phyloP scores from a whole-genome alignment of 1,140 invertebrate genomes.

The Drosophila pectinifera region DNA sequence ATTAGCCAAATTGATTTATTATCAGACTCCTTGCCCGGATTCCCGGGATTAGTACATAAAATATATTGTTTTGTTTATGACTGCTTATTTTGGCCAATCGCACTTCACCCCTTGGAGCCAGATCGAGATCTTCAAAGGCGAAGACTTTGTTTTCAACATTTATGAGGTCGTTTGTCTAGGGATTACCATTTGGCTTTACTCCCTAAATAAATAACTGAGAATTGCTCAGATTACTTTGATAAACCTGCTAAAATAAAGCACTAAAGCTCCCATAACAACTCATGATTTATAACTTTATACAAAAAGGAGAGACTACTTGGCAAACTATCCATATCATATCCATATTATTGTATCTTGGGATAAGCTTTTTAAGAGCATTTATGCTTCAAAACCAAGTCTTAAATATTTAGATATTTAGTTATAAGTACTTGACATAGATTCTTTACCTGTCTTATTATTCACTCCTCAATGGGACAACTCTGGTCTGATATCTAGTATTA shows the following conservation, averaged over 20 bases:
- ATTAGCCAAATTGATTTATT: conserved; percentile 38
- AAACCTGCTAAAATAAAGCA: not conserved
- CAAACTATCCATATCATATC: no score
- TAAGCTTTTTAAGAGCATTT: no score
- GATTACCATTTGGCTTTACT: conserved; percentile 9
- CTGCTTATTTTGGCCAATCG: not conserved
- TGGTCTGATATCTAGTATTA: not conserved
- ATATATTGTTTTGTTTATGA: conserved; percentile 6
- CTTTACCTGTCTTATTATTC: not conserved
- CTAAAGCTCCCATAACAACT: not conserved
- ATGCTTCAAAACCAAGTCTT: not conserved
- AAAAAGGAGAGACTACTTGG: no score
- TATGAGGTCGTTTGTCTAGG: conserved; percentile 4
- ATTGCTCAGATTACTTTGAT: conserved; percentile 2
- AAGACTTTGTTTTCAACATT: conserved; percentile 3
- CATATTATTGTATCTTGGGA: no score
- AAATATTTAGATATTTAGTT: not conserved
- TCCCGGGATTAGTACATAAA: not conserved
- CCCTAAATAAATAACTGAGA: not conserved
- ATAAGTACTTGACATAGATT: not conserved
- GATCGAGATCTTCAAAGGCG: not conserved
- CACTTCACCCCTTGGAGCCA: not conserved
- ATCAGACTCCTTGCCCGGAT: conserved; percentile 18
- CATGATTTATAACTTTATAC: not conserved
- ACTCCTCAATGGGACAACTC: not conserved